Evolutionary conservation across 2,797 vertebrate genomes (phyloP).

Genomic region (Eulemur coronatus): DNA sequence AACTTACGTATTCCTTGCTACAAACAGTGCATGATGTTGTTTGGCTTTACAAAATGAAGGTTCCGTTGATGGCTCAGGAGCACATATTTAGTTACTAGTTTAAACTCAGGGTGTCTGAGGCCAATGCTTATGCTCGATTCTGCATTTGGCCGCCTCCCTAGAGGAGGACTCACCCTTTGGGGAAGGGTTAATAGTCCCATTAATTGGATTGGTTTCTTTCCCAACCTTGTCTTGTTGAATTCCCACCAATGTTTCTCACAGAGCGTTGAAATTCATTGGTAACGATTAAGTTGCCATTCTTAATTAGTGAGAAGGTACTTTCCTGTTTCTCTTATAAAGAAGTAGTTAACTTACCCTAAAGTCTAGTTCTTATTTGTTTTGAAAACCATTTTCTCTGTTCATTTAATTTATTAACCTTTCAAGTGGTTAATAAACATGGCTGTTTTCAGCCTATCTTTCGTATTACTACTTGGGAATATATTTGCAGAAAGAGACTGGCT

Average conservation of each 20-base stretch:
- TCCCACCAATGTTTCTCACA: neutral
- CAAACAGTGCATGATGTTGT: fast-evolving
- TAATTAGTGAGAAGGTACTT: conserved; percentile 10
- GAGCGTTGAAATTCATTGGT: conserved; percentile 43
- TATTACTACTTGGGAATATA: neutral
- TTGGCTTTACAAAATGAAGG: neutral
- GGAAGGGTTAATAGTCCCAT: neutral
- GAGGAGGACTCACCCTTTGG: neutral
- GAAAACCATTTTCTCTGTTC: conserved; percentile 57
- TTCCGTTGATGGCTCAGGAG: neutral
- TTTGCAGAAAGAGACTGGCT: neutral
- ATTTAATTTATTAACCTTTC: conserved; percentile 59
- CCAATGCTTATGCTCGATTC: neutral
- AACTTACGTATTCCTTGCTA: neutral
- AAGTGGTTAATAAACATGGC: conserved; percentile 45
- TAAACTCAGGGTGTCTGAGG: neutral
- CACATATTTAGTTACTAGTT: neutral
- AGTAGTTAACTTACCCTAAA: conserved; percentile 21
- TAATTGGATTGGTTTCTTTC: conserved; percentile 3
- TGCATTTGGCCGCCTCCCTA: neutral
- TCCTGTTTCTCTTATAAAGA: conserved; percentile 22
- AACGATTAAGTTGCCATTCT: conserved; percentile 59
- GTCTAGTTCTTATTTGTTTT: conserved; percentile 41
- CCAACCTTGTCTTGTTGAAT: neutral
- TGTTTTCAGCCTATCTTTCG: neutral